Percentiles rank a stretch among this genome's conserved stretches.
phyloP scores from a whole-genome alignment of 2,113 vertebrate genomes.

The Solea senegalensis region DNA sequence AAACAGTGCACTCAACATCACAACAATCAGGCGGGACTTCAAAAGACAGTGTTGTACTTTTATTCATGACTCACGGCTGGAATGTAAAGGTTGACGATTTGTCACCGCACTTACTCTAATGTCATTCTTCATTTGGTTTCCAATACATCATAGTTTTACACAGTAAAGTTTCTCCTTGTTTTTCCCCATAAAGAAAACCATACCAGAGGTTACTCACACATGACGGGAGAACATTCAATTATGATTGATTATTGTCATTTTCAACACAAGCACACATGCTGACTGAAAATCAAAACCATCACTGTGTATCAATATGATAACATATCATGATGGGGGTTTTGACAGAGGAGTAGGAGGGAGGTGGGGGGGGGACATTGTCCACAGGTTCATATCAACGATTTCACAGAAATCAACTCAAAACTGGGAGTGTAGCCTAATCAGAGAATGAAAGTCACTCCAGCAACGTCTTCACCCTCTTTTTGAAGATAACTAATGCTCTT shows the following conservation, averaged over 20 bases:
- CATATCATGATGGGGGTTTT: constrained; percentile 43
- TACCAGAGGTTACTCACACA: constrained; percentile 25
- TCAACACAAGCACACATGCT: constrained; percentile 53
- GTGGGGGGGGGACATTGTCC: constrained; percentile 30
- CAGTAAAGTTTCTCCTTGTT: constrained; percentile 31
- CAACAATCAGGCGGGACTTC: constrained; percentile 33
- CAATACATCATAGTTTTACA: constrained; percentile 53
- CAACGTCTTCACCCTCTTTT: neutral
- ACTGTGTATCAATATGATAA: constrained; percentile 78
- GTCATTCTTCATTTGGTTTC: constrained; percentile 29
- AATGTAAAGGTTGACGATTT: constrained; percentile 53
- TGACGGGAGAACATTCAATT: constrained; percentile 38
- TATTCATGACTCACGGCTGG: constrained; percentile 53
- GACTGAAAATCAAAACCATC: constrained; percentile 53
- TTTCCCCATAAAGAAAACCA: constrained; percentile 52
- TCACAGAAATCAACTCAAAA: constrained; percentile 82
- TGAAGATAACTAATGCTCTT: constrained; percentile 13
- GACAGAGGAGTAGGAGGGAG: neutral
- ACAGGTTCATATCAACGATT: constrained; percentile 64
- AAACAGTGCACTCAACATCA: constrained; percentile 24
- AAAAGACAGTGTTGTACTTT: constrained; percentile 29
- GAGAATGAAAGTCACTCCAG: constrained; percentile 13
- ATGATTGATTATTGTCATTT: constrained; percentile 23
- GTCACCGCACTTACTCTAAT: constrained; percentile 42
- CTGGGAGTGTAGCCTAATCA: constrained; percentile 38